These are phyloP conservation scores for Portevinia maculata DNA, from an alignment of 2,888 invertebrate genomes.

Conservation along the genomic window DNA sequence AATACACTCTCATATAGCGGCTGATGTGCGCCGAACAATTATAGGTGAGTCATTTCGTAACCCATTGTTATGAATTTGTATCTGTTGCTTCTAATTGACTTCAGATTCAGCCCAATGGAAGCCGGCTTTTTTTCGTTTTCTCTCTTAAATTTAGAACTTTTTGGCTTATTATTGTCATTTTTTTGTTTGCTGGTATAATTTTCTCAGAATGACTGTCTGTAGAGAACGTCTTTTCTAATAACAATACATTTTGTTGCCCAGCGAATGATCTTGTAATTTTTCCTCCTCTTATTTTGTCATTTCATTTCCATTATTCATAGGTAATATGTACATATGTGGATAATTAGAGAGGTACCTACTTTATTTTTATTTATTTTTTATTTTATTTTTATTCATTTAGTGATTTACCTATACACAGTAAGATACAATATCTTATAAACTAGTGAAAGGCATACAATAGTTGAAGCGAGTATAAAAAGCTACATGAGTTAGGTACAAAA, in stretches of 20 bases:
- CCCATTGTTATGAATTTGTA: not conserved
- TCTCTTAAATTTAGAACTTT: not conserved
- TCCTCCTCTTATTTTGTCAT: constrained; percentile 1
- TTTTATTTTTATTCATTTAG: not conserved
- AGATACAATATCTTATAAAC: no score
- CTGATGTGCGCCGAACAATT: not conserved
- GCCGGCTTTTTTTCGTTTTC: not conserved
- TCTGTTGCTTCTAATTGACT: not conserved
- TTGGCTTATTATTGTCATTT: not conserved
- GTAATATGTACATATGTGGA: no score
- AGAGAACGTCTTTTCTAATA: not conserved
- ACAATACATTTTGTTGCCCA: not conserved
- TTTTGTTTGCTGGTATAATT: not conserved
- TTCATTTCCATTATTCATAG: not conserved
- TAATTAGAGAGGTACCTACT: no score
- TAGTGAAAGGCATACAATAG: no score
- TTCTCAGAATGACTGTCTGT: not conserved
- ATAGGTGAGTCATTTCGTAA: constrained; percentile 1
- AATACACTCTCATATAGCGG: not conserved
- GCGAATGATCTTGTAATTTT: constrained; percentile 5
- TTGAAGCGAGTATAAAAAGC: no score
- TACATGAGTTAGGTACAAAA: no score
- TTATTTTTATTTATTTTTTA: not conserved
- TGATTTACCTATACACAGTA: no score
- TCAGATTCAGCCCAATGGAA: not conserved